A percentile compares a stretch with the other conserved stretches of the same genome.
These are phyloP conservation scores for Netelia virgata DNA, from an alignment of 2,888 invertebrate species.

Conservation along the genomic window DNA sequence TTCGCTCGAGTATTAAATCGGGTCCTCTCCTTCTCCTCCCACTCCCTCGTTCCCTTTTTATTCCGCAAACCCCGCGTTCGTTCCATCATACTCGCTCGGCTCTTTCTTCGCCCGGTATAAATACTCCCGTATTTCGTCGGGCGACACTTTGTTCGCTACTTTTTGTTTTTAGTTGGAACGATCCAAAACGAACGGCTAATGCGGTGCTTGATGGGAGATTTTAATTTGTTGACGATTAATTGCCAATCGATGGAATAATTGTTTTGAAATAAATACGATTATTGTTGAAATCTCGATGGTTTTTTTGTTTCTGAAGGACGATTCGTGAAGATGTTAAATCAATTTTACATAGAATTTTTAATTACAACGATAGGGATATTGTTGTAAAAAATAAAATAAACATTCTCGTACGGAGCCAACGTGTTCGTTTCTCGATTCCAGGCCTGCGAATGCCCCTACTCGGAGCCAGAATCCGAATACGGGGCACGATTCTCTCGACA, in stretches of 20 bases:
- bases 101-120: conserved; percentile 37
- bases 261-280: neutral
- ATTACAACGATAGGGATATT: no score
- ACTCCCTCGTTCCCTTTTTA: conserved; percentile 45
- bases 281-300: neutral
- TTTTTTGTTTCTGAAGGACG: neutral
- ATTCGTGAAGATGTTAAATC: neutral
- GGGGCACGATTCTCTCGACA: conserved; percentile 57
- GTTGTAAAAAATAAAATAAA: neutral
- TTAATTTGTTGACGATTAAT: no score
- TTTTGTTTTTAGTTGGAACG: neutral
- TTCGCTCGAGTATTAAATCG: conserved; percentile 84
- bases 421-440: neutral
- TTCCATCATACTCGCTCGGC: conserved; percentile 39
- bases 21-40: conserved; percentile 70
- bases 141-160: conserved; percentile 8
- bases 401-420: neutral
- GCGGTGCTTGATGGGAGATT: neutral
- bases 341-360: no score
- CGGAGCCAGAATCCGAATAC: neutral
- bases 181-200: neutral
- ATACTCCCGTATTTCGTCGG: conserved; percentile 32
- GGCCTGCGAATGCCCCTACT: neutral
- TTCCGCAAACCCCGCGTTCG: neutral
- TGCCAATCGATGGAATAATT: neutral